Conservation (phyloP, 2,888 invertebrate species). For the Eugnorisma glareosa region DNA sequence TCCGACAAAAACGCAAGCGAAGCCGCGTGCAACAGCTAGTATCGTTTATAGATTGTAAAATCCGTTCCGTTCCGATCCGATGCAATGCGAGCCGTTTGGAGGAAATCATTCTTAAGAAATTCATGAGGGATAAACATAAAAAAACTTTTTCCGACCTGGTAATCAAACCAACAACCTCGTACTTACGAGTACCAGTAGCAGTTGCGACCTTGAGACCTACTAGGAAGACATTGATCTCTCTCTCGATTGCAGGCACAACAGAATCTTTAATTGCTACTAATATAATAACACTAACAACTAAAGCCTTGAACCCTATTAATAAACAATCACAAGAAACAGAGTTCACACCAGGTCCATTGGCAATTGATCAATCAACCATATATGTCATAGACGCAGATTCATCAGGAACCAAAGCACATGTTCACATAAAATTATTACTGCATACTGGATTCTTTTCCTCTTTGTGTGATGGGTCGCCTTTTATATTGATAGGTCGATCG, state of each 20-base stretch:
- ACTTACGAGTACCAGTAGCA: background rate
- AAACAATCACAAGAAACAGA: conserved; percentile 5
- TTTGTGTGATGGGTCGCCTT: background rate
- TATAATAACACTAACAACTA: background rate
- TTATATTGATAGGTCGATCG: too few species aligned
- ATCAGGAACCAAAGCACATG: conserved; percentile 6
- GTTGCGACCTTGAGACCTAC: background rate
- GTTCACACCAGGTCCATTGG: conserved; percentile 32
- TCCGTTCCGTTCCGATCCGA: too few species aligned
- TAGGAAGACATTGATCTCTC: background rate
- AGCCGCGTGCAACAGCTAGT: too few species aligned
- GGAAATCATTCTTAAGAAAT: too few species aligned
- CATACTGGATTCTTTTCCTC: background rate
- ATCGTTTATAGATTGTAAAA: too few species aligned
- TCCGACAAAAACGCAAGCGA: too few species aligned
- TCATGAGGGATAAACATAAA: background rate
- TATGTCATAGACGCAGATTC: conserved; percentile 27
- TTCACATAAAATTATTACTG: background rate
- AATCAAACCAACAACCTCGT: background rate
- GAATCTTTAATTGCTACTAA: background rate
- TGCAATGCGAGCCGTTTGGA: too few species aligned
- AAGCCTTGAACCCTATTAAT: conserved; percentile 37
- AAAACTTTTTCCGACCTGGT: too few species aligned
- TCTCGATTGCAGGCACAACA: background rate
- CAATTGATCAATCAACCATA: conserved; percentile 44